Evolutionary conservation across 2,797 vertebrate genomes (phyloP).

Genomic region (Caiman crocodilus): DNA sequence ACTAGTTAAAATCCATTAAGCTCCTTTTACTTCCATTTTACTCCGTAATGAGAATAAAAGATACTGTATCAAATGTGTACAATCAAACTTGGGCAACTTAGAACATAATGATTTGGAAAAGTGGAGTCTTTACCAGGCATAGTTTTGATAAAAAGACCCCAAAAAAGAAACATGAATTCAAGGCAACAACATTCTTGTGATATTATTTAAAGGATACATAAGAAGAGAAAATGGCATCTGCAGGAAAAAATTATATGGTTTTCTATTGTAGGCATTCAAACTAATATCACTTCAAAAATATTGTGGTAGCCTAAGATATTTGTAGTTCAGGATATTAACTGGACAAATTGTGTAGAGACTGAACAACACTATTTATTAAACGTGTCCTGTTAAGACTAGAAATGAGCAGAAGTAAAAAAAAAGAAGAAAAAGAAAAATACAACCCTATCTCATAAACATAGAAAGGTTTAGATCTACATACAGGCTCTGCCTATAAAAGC

Average conservation of each 20-base stretch:
- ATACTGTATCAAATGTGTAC: constrained; percentile 39
- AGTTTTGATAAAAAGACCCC: constrained; percentile 40
- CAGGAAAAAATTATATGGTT: background rate
- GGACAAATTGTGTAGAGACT: background rate
- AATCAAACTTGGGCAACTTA: constrained; percentile 12
- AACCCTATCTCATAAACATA: background rate
- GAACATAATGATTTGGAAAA: constrained; percentile 12
- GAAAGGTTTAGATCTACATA: background rate
- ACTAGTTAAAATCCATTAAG: constrained; percentile 32
- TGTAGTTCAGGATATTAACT: background rate
- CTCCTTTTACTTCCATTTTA: constrained; percentile 23
- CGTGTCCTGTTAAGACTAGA: background rate
- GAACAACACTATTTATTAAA: no score
- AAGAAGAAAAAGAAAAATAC: no score
- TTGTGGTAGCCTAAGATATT: background rate
- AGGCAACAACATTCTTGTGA: constrained; percentile 43
- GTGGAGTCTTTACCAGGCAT: background rate
- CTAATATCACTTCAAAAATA: background rate
- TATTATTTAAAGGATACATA: background rate
- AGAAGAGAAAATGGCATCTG: background rate
- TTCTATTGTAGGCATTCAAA: background rate
- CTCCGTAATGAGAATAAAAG: constrained; percentile 46
- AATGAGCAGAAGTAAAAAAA: background rate
- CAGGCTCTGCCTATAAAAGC: background rate
- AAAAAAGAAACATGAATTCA: constrained; percentile 7